phyloP scores from a whole-genome alignment of 2,113 vertebrate species.

The Sebastes schlegelii region DNA sequence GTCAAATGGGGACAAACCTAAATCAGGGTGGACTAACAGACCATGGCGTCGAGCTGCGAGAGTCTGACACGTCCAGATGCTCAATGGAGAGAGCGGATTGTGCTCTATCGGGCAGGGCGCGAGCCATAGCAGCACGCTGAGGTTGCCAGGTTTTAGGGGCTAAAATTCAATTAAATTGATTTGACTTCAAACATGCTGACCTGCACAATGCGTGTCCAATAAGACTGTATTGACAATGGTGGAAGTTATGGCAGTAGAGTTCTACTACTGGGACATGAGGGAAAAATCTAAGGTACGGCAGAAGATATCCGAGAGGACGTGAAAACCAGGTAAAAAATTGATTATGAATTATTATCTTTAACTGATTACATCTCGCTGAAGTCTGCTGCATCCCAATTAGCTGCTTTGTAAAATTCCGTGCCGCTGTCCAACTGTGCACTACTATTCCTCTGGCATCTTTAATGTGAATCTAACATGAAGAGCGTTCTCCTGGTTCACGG shows the following conservation, averaged over 20 bases:
- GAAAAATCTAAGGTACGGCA: background rate
- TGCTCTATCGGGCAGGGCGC: background rate
- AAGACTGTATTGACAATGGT: background rate
- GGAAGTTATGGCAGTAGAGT: background rate
- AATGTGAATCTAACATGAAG: background rate
- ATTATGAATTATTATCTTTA: background rate
- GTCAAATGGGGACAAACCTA: conserved; percentile 12
- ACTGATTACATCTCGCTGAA: background rate
- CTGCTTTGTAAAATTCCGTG: background rate
- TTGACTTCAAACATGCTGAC: background rate
- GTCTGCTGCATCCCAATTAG: background rate
- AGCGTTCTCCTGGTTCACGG: background rate
- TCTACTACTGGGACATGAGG: no score
- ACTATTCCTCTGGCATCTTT: background rate
- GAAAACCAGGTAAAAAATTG: background rate
- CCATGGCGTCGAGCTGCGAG: background rate
- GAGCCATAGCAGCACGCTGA: background rate
- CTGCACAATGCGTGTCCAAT: background rate
- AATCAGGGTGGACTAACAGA: background rate
- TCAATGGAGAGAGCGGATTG: background rate
- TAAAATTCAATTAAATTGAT: background rate
- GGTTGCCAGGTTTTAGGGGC: background rate
- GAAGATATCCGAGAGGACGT: background rate
- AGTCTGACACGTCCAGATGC: conserved; percentile 1
- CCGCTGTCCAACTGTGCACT: background rate